A percentile compares a stretch with the other conserved stretches of the same genome.
Evolutionary conservation across 2,113 vertebrate genomes (phyloP).

Genomic region (Chionis minor): DNA sequence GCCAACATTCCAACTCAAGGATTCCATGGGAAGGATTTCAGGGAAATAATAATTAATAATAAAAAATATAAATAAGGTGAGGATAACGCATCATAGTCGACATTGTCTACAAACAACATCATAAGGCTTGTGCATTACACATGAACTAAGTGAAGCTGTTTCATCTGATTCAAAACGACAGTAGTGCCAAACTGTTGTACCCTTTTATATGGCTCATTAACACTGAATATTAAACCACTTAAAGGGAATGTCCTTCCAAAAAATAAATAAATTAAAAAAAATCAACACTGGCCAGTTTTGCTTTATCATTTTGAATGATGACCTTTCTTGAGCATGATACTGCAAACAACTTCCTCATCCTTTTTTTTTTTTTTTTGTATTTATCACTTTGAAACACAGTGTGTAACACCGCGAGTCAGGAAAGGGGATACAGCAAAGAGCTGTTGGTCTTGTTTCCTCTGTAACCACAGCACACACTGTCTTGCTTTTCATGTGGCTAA

Average conservation of each 20-base stretch:
- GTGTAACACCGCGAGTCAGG: neutral
- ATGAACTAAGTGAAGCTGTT: constrained; percentile 47
- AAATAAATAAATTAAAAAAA: neutral
- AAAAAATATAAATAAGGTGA: constrained; percentile 17
- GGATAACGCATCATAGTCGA: neutral
- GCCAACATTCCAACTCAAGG: neutral
- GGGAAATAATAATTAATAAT: neutral
- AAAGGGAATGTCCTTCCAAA: neutral
- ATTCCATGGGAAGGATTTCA: neutral
- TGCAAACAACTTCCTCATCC: neutral
- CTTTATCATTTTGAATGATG: neutral
- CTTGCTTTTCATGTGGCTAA: constrained; percentile 49
- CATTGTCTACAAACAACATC: constrained; percentile 26
- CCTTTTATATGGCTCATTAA: constrained; percentile 33
- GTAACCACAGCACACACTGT: neutral
- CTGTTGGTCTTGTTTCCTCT: constrained; percentile 22
- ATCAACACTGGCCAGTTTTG: neutral
- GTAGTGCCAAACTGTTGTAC: constrained; percentile 17
- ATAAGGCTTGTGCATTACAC: constrained; percentile 51
- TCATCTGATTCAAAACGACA: neutral
- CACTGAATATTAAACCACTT: constrained; percentile 10
- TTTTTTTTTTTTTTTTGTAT: neutral
- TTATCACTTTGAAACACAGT: neutral
- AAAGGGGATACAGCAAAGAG: constrained; percentile 26
- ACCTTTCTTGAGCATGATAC: neutral